Evolutionary conservation across 2,113 vertebrate genomes (phyloP), one percentile per base, ranked within the genome.

Genomic region (Tragelaphus scriptus): DNA sequence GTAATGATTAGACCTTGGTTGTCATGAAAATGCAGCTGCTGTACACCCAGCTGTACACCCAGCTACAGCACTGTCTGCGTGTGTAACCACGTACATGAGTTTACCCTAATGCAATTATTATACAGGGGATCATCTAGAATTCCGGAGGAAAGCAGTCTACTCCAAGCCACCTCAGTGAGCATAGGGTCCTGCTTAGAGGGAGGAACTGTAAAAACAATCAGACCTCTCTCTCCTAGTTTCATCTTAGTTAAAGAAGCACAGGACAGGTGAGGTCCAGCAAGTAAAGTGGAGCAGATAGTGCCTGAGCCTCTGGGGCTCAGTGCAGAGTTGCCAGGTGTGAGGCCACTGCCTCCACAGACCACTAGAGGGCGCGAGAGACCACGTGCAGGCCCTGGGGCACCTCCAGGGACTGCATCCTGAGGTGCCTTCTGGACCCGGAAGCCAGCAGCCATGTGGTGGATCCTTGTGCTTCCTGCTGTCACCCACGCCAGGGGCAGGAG

Each of bases 341-440:
- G 87, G 89, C 0, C 0, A 9, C 71, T 84, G 47, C 26, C 32
- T 15, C 3, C n/a, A 9, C 28, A 0, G 47, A 26, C 92, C 98
- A 85, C 94, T 88, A 97, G 98, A 75, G 91, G 97, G 98, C 11
- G 19, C 47, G 3, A 7, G 8, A 94, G 92, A 12, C 82, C 51
- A 12, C 2, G 6, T 53, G 80, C 12, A 6, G 6, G 32, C 80
- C 51, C 80, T 14, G 11, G 51, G 32, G 79, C 30, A 2, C 53
- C 25, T 30, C 10, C 8, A 6, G 21, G 11, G 32, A 80, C 58
- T 47, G 40, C 25, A 1, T 49, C 58, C 58, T 2, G 17, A 53
- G 47, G 4, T 6, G 2, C 19, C 16, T 30, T 32, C 68, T n/a
- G 51, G 26, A 71, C 93, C 84, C 53, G 26, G 16, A 30, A 30